These are phyloP conservation scores for Dromas ardeola DNA, from an alignment of 2,113 vertebrate genomes.

Conservation along the genomic window DNA sequence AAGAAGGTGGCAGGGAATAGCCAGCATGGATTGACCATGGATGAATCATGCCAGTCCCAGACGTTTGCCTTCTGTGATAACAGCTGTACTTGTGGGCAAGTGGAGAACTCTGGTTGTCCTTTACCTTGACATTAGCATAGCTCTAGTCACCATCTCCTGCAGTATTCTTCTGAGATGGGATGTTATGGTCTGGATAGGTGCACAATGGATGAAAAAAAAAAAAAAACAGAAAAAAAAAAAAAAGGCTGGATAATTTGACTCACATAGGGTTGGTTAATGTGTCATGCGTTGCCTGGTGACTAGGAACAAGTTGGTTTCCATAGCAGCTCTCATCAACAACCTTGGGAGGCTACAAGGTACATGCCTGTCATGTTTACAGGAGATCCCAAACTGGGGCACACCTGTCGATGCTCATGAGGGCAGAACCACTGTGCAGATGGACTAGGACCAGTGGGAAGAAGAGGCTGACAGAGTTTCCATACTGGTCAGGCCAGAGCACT, in stretches of 20 bases:
- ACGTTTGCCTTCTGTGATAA: neutral
- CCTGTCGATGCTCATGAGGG: rapidly evolving
- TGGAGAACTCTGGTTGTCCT: neutral
- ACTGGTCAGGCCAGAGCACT: neutral
- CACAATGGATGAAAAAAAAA: neutral
- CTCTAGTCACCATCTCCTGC: neutral
- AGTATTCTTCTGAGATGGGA: neutral
- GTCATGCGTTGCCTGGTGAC: neutral
- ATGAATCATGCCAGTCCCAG: neutral
- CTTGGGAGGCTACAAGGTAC: neutral
- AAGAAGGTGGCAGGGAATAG: neutral
- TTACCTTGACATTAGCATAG: neutral
- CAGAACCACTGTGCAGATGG: neutral
- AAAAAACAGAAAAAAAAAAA: neutral
- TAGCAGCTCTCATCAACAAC: neutral
- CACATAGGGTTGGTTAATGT: rapidly evolving
- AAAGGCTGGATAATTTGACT: neutral
- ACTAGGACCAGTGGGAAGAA: neutral
- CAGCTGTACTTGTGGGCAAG: neutral
- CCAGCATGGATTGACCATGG: neutral
- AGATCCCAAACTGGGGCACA: neutral
- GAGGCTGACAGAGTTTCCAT: rapidly evolving
- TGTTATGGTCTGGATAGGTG: neutral
- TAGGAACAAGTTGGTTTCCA: neutral
- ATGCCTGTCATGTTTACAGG: neutral